A percentile compares a stretch with the other conserved stretches of the same genome.
Conservation (phyloP, 2,797 vertebrate species). For the Sebastes taczanowskii region DNA sequence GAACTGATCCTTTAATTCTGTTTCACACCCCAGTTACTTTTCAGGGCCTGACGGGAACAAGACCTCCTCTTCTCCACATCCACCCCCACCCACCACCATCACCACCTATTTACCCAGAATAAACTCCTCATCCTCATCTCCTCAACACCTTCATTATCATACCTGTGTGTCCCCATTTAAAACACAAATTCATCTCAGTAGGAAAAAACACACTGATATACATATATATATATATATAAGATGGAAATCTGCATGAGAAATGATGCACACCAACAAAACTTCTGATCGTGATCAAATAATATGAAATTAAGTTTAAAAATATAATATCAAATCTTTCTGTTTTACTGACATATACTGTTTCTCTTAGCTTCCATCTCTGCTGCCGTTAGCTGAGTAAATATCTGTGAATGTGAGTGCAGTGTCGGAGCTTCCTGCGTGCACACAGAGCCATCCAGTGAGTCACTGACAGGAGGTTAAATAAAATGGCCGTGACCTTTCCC, state of each 20-base stretch:
- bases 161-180: not conserved
- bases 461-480: conserved; percentile 27
- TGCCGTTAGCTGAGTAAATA: too few relatives aligned
- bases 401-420: not conserved
- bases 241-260: too few relatives aligned
- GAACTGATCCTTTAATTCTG: conserved; percentile 63
- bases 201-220: too few relatives aligned
- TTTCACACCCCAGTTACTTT: conserved; percentile 66
- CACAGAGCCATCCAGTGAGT: conserved; percentile 1
- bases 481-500: conserved; percentile 17
- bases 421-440: not conserved
- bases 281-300: not conserved
- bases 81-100: not conserved
- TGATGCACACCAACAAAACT: too few relatives aligned
- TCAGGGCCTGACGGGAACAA: conserved; percentile 6
- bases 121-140: conserved; percentile 8
- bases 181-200: not conserved
- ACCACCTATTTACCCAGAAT: not conserved
- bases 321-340: not conserved
- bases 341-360: not conserved
- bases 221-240: too few relatives aligned
- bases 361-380: not conserved
- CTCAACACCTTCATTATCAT: not conserved
- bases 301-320: not conserved
- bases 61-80: not conserved